These are phyloP conservation scores for Drosophila burlai DNA, from an alignment of 1,140 invertebrate species.

Conservation along the genomic window DNA sequence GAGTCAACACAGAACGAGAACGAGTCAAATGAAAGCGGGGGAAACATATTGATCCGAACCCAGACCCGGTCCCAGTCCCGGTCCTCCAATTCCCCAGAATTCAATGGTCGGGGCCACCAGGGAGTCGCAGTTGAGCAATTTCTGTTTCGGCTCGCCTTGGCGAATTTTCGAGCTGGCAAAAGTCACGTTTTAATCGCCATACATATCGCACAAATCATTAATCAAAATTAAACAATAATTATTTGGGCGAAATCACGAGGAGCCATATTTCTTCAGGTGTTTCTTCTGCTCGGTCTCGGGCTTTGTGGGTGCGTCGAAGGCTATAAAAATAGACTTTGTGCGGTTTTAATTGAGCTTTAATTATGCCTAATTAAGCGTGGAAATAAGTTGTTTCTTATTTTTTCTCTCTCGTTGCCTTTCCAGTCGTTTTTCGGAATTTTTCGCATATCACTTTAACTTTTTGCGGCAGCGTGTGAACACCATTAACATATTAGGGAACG, in stretches of 20 bases:
- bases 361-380: constrained; percentile 76
- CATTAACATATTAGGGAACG: constrained; percentile 41
- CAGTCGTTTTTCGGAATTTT: constrained; percentile 19
- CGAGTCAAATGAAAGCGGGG: constrained; percentile 24
- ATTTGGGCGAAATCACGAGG: constrained; percentile 59
- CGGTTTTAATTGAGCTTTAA: constrained; percentile 79
- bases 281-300: constrained; percentile 8
- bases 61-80: constrained; percentile 1
- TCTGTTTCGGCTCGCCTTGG: constrained; percentile 46
- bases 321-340: constrained; percentile 46
- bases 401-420: not conserved
- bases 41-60: constrained; percentile 68
- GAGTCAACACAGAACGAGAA: constrained; percentile 34
- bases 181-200: constrained; percentile 80
- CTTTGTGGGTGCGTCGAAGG: constrained; percentile 62
- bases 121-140: constrained; percentile 59
- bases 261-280: constrained; percentile 48
- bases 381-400: constrained; percentile 46
- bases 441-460: constrained; percentile 56
- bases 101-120: constrained; percentile 31
- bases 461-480: constrained; percentile 64
- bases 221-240: constrained; percentile 84
- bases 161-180: constrained; percentile 46
- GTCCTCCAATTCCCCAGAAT: constrained; percentile 57
- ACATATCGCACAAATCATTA: constrained; percentile 70